Base-by-base conservation (phyloP, 1,140 invertebrate species). In the Microplitis demolitor region DNA sequence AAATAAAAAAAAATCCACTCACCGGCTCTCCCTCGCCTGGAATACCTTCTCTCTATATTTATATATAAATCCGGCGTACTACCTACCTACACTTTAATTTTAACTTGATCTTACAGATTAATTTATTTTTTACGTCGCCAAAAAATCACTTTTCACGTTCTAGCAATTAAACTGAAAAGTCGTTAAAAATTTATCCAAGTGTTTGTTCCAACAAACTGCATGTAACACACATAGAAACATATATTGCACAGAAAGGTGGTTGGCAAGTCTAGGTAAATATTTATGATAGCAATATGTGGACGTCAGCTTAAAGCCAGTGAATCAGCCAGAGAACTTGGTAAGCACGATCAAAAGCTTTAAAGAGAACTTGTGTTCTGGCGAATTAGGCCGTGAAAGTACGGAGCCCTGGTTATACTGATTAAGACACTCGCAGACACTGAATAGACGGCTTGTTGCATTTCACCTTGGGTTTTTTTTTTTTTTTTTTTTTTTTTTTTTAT, bases 331-430 rank as follows among this genome's bases (percentile, higher is more conserved):
- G 5, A 45, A 45, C 39, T 61, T 75, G 53, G 71, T 72, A 77
- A 78, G 74, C 66, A 61, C 73, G 76, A 81, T 81, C 78, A 83
- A 81, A 82, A 76, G 74, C 76, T 72, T 82, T 78, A 82, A 83
- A 83, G 76, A 56, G 71, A 60, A 78, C 78, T 78, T 78, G 76
- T 82, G 79, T 82, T 83, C 81, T 83, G 75, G 77, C 75, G 81
- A 83, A 84, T 82, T 82, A 82, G 80, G 80, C 79, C 79, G 80
- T 82, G 81, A 83, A 81, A 81, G 77, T 63, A 6, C 39, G 6
- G 39, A 45, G 39, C 39, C 39, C 71, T 76, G 76, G 74, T 72
- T 79, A 78, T 75, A 73, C 78, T 83, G 79, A 84, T 83, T 82
- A 83, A 77, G 72, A 73, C 60, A 79, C 39, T 45, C 39, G 37